phyloP scores from a whole-genome alignment of 2,888 invertebrate genomes.

The Aphodius sticticus region DNA sequence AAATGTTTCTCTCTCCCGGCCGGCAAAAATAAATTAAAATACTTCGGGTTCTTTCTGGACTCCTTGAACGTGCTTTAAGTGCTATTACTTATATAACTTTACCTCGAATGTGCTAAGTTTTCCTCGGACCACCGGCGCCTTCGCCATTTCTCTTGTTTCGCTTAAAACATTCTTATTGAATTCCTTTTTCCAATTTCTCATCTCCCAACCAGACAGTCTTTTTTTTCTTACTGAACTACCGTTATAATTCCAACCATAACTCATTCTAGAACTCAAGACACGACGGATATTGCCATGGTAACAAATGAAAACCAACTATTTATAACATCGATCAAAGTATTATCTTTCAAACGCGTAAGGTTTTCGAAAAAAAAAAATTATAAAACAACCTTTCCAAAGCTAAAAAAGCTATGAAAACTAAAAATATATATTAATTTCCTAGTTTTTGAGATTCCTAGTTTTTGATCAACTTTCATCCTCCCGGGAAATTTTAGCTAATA shows the following conservation, averaged over 20 bases:
- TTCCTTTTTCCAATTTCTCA: slow-evolving; percentile 35
- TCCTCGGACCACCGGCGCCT: slow-evolving; percentile 22
- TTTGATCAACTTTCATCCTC: too few relatives aligned
- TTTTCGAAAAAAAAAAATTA: too few relatives aligned
- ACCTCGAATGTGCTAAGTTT: slow-evolving; percentile 32
- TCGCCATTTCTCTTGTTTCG: slow-evolving; percentile 26
- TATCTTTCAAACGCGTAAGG: too few relatives aligned
- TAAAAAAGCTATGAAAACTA: too few relatives aligned
- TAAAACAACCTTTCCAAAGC: too few relatives aligned
- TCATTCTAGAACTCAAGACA: too few relatives aligned
- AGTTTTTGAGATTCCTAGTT: too few relatives aligned
- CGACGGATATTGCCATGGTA: too few relatives aligned
- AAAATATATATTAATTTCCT: too few relatives aligned
- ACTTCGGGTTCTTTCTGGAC: slow-evolving; percentile 29
- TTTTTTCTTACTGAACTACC: background rate
- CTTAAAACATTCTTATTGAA: slow-evolving; percentile 47
- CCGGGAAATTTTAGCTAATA: too few relatives aligned
- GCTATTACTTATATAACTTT: slow-evolving; percentile 35
- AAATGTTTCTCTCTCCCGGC: slow-evolving; percentile 29
- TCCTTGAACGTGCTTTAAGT: slow-evolving; percentile 27
- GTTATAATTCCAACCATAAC: background rate
- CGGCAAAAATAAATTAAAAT: slow-evolving; percentile 34
- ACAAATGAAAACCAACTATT: too few relatives aligned
- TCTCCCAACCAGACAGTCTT: background rate
- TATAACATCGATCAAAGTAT: too few relatives aligned